Percentiles rank a stretch among this genome's conserved stretches.
phyloP scores from a whole-genome alignment of 2,888 invertebrate genomes.

The Leptogaster cylindrica region DNA sequence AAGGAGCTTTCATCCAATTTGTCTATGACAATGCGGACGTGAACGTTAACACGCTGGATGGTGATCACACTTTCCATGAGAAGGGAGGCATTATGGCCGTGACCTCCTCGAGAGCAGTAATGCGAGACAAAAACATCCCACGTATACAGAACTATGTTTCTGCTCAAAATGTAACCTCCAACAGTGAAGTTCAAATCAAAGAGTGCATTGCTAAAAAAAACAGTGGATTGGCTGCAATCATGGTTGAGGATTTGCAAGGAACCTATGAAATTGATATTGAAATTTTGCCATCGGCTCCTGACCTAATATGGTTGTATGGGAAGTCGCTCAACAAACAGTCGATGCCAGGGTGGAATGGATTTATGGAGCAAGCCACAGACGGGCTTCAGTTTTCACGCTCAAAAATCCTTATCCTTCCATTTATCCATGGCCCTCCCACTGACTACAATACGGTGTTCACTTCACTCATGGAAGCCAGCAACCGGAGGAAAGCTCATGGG shows the following conservation, averaged over 20 bases:
- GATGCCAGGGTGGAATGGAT: background rate
- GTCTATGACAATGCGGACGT: background rate
- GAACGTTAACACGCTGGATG: slow-evolving; percentile 9
- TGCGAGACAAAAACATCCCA: too few species aligned
- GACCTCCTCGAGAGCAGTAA: background rate
- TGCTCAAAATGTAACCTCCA: slow-evolving; percentile 1
- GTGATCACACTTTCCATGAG: slow-evolving; percentile 4
- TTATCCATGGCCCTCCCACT: background rate
- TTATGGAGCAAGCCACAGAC: background rate
- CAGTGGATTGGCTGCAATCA: background rate
- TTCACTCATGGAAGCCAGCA: background rate
- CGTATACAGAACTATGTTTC: too few species aligned
- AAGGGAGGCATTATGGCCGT: slow-evolving; percentile 15
- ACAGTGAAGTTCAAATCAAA: too few species aligned
- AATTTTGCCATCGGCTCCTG: background rate
- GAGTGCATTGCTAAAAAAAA: background rate
- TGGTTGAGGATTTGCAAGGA: background rate
- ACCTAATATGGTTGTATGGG: background rate
- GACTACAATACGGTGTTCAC: background rate
- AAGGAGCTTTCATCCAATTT: background rate
- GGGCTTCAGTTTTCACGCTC: background rate
- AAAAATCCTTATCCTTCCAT: too few species aligned
- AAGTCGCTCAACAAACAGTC: background rate
- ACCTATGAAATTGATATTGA: background rate
- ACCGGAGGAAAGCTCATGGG: background rate